Conservation (phyloP, 2,113 vertebrate species). For the Vulpes ferrilata region DNA sequence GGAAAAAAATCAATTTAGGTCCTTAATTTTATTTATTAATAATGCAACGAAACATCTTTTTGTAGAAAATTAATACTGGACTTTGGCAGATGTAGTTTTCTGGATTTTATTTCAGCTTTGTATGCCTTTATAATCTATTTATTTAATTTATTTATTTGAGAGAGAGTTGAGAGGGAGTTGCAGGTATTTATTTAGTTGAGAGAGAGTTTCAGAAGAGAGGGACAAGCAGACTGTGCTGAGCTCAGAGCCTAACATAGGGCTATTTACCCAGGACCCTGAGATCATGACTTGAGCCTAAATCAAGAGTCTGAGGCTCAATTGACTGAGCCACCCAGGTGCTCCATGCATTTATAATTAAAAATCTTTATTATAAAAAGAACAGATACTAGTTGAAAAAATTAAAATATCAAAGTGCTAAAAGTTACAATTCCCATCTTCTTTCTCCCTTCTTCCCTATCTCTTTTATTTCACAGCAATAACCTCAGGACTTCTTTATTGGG, state of each 20-base stretch:
- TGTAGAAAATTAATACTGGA: background rate
- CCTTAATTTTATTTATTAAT: constrained; percentile 19
- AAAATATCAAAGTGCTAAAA: background rate
- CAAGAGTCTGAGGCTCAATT: background rate
- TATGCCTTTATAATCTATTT: background rate
- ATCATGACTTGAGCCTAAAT: background rate
- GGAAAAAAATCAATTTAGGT: background rate
- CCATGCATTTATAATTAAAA: background rate
- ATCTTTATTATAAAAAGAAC: background rate
- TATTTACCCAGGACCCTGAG: background rate
- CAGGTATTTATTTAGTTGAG: background rate
- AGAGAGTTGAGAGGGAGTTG: background rate
- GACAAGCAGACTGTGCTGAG: background rate
- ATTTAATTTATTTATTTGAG: background rate
- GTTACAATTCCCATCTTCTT: background rate
- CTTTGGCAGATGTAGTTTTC: background rate
- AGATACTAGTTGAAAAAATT: background rate
- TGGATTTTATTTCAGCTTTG: background rate
- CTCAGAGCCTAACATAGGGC: background rate
- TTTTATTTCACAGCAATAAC: background rate
- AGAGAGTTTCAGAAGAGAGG: background rate
- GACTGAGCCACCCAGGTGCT: background rate
- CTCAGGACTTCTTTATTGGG: background rate
- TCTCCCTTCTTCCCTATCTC: background rate
- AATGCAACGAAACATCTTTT: background rate